Evolutionary conservation across 1,140 invertebrate genomes (phyloP).

Genomic region (Artemia franciscana): DNA sequence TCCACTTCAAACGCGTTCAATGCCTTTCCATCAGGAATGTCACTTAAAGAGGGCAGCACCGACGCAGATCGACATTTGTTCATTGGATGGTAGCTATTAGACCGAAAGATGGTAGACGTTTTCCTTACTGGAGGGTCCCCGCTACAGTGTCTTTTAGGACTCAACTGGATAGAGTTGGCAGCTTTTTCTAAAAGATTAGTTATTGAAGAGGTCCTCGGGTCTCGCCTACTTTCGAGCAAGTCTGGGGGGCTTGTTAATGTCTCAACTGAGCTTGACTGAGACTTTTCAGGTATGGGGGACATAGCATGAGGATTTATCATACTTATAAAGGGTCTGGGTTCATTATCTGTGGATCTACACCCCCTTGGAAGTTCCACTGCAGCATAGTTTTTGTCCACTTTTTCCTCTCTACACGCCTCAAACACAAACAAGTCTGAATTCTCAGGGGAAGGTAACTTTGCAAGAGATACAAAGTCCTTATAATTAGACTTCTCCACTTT

Average conservation of each 20-base stretch:
- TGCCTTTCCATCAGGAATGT: conserved; percentile 7
- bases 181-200: background rate
- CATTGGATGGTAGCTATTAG: conserved; percentile 9
- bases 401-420: background rate
- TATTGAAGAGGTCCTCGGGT: background rate
- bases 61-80: conserved; percentile 8
- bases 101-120: conserved; percentile 2
- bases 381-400: background rate
- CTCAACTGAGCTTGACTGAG: background rate
- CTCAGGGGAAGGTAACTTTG: background rate
- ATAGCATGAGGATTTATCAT: background rate
- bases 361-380: background rate
- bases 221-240: background rate
- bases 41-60: background rate
- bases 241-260: background rate
- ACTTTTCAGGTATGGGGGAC: background rate
- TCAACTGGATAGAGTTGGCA: background rate
- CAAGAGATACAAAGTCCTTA: background rate
- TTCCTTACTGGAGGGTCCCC: conserved; percentile 8
- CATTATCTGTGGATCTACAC: background rate
- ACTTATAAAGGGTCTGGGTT: background rate
- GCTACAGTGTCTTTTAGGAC: conserved; percentile 7
- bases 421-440: background rate
- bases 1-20: background rate
- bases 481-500: background rate